Evolutionary conservation across 2,888 invertebrate species (phyloP).

Genomic region (Campoletis raptor): DNA sequence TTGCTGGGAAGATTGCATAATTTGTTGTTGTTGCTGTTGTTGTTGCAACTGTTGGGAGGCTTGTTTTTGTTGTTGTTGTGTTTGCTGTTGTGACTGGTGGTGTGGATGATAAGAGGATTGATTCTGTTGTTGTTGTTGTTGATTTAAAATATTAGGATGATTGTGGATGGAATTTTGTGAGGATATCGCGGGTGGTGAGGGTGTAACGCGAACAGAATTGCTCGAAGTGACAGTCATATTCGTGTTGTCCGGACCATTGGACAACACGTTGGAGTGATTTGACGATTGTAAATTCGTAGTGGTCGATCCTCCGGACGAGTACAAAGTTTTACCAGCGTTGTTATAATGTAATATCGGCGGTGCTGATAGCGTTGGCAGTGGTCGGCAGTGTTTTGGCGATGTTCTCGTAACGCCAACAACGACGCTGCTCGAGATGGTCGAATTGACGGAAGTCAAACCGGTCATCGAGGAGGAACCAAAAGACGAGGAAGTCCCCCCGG

Average conservation of each 20-base stretch:
- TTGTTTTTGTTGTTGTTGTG: slow-evolving; percentile 76
- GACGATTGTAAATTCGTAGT: slow-evolving; percentile 72
- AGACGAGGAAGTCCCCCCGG: slow-evolving; percentile 18
- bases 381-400: slow-evolving; percentile 84
- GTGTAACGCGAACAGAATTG: slow-evolving; percentile 78
- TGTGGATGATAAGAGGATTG: slow-evolving; percentile 37
- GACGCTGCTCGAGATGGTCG: slow-evolving; percentile 43
- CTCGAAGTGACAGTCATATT: slow-evolving; percentile 73
- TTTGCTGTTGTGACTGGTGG: slow-evolving; percentile 68
- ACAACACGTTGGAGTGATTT: slow-evolving; percentile 69
- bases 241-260: slow-evolving; percentile 75
- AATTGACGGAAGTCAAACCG: slow-evolving; percentile 46
- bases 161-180: slow-evolving; percentile 62
- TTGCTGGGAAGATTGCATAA: slow-evolving; percentile 79
- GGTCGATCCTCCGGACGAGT: slow-evolving; percentile 79
- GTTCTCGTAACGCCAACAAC: slow-evolving; percentile 74
- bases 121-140: slow-evolving; percentile 54
- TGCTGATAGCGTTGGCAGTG: slow-evolving; percentile 81
- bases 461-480: slow-evolving; percentile 48
- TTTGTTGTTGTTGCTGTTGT: slow-evolving; percentile 75
- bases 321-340: slow-evolving; percentile 77
- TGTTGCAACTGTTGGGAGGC: slow-evolving; percentile 77
- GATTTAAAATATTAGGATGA: slow-evolving; percentile 72
- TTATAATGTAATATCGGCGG: slow-evolving; percentile 80
- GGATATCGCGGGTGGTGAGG: slow-evolving; percentile 77